Conservation (phyloP, 2,797 vertebrate species). For the Valencia hispanica region DNA sequence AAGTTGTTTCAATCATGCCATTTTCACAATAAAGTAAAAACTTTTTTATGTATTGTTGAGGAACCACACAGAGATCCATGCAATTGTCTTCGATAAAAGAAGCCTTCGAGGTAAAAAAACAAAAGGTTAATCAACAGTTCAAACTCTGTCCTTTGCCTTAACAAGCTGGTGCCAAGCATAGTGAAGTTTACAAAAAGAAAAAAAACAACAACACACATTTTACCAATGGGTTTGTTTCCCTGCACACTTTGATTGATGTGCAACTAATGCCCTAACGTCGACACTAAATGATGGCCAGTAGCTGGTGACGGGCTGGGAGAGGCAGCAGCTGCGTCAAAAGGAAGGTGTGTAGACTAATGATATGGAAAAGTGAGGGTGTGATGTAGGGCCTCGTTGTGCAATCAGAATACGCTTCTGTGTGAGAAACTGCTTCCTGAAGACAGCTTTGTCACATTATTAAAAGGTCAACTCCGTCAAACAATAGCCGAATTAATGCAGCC, state of each 20-base stretch:
- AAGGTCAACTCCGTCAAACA: constrained; percentile 58
- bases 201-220: constrained; percentile 50
- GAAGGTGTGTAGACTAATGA: constrained; percentile 86
- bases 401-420: constrained; percentile 57
- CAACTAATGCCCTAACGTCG: constrained; percentile 77
- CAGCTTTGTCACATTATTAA: constrained; percentile 64
- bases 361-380: constrained; percentile 79
- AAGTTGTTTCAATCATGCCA: constrained; percentile 15
- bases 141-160: constrained; percentile 48
- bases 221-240: constrained; percentile 50
- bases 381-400: constrained; percentile 69
- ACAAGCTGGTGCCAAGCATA: constrained; percentile 61
- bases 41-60: neutral
- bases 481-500: constrained; percentile 31
- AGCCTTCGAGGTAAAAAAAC: constrained; percentile 62
- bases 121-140: constrained; percentile 63
- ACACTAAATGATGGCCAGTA: constrained; percentile 79
- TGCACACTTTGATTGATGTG: constrained; percentile 72
- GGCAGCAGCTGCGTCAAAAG: constrained; percentile 81
- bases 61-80: neutral
- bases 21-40: neutral
- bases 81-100: neutral
- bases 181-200: constrained; percentile 38
- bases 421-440: constrained; percentile 61
- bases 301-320: constrained; percentile 77